Evolutionary conservation across 2,113 vertebrate species (phyloP).

Genomic region (Ailurus styani): DNA sequence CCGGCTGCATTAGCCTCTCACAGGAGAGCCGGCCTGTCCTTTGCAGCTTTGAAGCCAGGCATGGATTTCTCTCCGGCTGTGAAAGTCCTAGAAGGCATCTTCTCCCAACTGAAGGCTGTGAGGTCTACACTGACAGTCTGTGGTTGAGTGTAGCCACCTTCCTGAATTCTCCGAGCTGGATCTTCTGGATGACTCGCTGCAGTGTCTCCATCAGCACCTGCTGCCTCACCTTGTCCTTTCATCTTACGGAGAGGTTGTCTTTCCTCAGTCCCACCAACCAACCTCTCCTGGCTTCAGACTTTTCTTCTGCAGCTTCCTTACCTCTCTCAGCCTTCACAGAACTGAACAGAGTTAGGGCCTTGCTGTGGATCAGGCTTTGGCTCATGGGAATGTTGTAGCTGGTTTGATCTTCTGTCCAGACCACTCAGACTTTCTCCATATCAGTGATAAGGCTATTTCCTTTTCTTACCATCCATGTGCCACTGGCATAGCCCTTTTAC

Average conservation of each 20-base stretch:
- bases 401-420: background rate
- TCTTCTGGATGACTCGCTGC: background rate
- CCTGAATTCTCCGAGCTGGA: background rate
- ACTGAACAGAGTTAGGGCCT: fast-evolving
- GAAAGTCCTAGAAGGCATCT: no score
- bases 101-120: background rate
- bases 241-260: background rate
- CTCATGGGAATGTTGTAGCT: background rate
- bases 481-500: background rate
- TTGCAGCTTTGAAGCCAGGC: no score
- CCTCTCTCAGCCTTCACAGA: background rate
- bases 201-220: background rate
- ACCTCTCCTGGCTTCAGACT: background rate
- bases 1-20: no score
- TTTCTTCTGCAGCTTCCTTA: background rate
- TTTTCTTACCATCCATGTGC: background rate
- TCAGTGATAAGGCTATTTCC: background rate
- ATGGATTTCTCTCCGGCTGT: no score
- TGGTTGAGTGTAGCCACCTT: background rate
- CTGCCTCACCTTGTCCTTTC: background rate
- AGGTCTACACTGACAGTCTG: background rate
- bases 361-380: background rate
- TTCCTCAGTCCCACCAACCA: background rate
- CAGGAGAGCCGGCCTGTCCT: no score
- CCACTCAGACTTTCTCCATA: background rate